Evolutionary conservation across 2,113 vertebrate species (phyloP), one percentile per base, ranked within the genome.

Genomic region (Hydropotes inermis): DNA sequence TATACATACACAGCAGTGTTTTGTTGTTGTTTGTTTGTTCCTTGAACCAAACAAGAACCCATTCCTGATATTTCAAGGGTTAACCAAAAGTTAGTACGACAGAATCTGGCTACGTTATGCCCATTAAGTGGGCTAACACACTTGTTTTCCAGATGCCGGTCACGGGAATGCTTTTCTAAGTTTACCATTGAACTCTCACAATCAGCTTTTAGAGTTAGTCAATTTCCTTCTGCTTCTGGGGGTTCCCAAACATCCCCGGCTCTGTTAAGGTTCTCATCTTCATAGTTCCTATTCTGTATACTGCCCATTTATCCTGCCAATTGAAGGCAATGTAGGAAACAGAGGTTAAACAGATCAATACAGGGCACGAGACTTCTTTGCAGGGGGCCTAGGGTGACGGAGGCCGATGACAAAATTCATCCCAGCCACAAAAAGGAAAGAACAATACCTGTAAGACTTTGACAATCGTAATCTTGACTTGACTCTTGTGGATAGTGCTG

Each of bases 361-460:
- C 5, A 79, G 8, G 55, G 30, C 50, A 78, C 5, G 67, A 95
- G 30, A 17, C 9, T 89, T 61, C 45, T 78, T 91, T 83, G 30
- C 57, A 88, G 83, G 27, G 11, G n/a, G 3, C 45, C 58, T 83
- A 55, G 50, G 74, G 86, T 13, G 83, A 82, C 2, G 21, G 54
- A 28, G 23, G 52, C 57, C 30, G 78, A 54, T 55, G 23, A 30
- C 55, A 45, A 30, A 28, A 15, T 78, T 43, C 87, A 91, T 83
- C 87, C 61, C 33, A 93, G 36, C 0, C 0, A 28, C 81, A 89
- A 23, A 36, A 96, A 95, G 39, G n/a, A 93, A 98, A 84, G 84
- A 96, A 25, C 86, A 70, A 87, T 99, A 99, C 99, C 99, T 99
- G 99, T 99, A 99, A 54, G 99, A 99, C 97, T 99, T 99, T 89